These are phyloP conservation scores for Tokudaia muenninki DNA, from an alignment of 2,797 vertebrate genomes.

Conservation along the genomic window DNA sequence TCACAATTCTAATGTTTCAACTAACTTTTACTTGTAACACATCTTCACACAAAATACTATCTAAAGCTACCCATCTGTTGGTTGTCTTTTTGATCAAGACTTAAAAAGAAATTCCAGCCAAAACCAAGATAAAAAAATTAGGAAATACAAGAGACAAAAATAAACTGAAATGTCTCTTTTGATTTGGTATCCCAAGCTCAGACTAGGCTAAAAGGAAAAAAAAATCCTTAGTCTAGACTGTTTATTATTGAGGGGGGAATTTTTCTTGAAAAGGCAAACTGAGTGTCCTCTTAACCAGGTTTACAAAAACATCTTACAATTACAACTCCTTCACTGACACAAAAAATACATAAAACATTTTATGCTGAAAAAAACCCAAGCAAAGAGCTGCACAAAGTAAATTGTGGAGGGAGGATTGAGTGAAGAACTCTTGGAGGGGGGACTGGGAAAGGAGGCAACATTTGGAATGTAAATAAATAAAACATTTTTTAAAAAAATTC, in stretches of 20 bases:
- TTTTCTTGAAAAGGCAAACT: slow-evolving; percentile 27
- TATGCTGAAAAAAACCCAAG: neutral
- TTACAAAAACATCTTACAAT: slow-evolving; percentile 26
- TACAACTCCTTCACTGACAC: neutral
- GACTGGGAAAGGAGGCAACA: neutral
- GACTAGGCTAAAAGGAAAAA: neutral
- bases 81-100: neutral
- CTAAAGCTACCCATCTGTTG: neutral
- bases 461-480: neutral
- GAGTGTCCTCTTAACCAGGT: neutral
- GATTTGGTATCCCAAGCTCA: neutral
- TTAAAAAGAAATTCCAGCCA: neutral
- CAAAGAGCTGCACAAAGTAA: slow-evolving; percentile 11
- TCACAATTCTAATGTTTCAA: neutral
- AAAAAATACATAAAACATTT: slow-evolving; percentile 35
- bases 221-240: slow-evolving; percentile 26
- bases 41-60: slow-evolving; percentile 4
- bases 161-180: neutral
- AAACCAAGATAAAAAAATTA: slow-evolving; percentile 17
- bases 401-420: too few relatives aligned
- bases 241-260: neutral
- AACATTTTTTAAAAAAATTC: neutral
- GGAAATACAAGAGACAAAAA: neutral
- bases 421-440: neutral
- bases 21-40: neutral